Conservation (phyloP, 2,113 vertebrate genomes). For the Sinocyclocheilus grahami region DNA sequence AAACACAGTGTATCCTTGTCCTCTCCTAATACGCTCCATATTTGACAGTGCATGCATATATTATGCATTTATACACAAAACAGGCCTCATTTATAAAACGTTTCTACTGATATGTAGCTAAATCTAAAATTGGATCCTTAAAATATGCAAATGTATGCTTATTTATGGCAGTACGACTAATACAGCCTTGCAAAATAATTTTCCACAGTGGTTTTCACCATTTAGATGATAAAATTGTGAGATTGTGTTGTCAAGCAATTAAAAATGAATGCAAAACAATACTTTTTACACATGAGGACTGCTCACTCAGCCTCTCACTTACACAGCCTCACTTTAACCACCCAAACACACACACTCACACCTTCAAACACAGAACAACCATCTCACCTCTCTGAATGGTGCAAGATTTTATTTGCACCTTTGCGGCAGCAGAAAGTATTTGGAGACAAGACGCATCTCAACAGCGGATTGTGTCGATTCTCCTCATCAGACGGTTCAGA, state of each 20-base stretch:
- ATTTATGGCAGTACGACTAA: not conserved
- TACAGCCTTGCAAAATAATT: not conserved
- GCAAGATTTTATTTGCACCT: slow-evolving; percentile 55
- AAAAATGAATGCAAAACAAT: not conserved
- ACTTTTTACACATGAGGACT: not conserved
- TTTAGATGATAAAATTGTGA: not conserved
- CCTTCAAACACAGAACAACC: slow-evolving; percentile 17
- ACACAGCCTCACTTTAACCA: not conserved
- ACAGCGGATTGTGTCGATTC: slow-evolving; percentile 21
- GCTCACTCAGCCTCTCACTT: not conserved
- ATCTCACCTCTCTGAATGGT: slow-evolving; percentile 30
- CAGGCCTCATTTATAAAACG: slow-evolving; percentile 7
- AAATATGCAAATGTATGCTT: not conserved
- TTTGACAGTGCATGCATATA: not conserved
- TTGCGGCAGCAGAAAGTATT: slow-evolving; percentile 38
- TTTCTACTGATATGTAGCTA: not conserved
- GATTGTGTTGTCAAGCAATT: not conserved
- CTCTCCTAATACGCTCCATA: not conserved
- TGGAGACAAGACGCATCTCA: slow-evolving; percentile 2
- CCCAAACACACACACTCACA: no score
- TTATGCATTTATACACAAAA: slow-evolving; percentile 1
- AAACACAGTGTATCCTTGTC: not conserved
- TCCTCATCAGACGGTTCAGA: slow-evolving; percentile 58
- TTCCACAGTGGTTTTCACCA: not conserved
- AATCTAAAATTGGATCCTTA: not conserved